Conservation (phyloP, 2,113 vertebrate genomes). For the Cinclus mexicanus region DNA sequence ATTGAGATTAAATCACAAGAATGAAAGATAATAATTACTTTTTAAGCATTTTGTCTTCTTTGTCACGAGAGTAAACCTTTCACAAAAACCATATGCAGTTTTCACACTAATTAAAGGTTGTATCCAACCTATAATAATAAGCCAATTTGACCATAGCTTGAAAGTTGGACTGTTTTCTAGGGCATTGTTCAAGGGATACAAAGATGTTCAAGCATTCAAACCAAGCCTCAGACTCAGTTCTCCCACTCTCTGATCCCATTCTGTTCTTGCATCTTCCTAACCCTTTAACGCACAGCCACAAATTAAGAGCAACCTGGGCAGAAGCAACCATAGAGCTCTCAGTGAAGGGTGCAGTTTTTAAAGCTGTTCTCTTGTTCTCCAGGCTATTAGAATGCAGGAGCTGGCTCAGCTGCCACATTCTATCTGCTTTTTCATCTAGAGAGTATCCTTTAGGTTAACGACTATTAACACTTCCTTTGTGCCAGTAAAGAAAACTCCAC, state of each 20-base stretch:
- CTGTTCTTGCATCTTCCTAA: background rate
- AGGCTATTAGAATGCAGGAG: background rate
- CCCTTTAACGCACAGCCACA: background rate
- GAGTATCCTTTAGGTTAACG: background rate
- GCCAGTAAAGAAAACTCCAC: background rate
- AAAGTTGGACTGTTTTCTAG: background rate
- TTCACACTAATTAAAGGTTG: background rate
- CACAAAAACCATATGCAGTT: background rate
- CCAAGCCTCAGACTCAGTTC: background rate
- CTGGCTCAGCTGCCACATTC: background rate
- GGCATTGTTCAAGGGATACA: background rate
- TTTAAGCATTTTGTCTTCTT: background rate
- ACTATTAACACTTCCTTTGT: background rate
- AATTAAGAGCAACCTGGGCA: background rate
- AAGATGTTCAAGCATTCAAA: background rate
- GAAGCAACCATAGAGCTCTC: accelerated
- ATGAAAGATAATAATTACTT: background rate
- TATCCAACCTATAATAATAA: background rate
- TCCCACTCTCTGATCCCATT: background rate
- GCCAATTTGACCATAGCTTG: background rate
- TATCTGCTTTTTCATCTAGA: background rate
- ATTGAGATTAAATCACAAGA: background rate
- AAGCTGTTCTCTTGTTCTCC: background rate
- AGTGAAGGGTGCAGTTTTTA: background rate
- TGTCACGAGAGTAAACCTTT: background rate